Evolutionary conservation across 2,797 vertebrate species (phyloP).

Genomic region (Merluccius polli): DNA sequence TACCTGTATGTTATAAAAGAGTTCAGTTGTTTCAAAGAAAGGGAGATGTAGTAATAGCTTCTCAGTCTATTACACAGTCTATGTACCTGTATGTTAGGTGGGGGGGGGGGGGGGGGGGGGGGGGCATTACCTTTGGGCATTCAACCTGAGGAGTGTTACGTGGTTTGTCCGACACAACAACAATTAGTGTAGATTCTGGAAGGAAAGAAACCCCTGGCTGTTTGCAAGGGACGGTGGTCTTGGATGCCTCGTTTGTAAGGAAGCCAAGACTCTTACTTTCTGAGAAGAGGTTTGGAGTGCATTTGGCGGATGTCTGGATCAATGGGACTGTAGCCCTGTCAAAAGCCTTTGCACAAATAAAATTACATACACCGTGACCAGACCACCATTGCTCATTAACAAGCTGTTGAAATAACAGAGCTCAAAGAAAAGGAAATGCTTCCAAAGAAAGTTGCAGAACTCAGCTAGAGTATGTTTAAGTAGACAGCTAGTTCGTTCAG

Average conservation of each 20-base stretch:
- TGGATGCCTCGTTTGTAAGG: background rate
- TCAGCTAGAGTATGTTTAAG: background rate
- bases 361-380: background rate
- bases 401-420: background rate
- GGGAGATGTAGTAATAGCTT: too few relatives aligned
- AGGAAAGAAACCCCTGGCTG: background rate
- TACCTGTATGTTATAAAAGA: too few relatives aligned
- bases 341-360: background rate
- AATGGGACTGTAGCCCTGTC: conserved; percentile 11
- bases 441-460: background rate
- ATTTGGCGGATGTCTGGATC: background rate
- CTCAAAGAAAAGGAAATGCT: background rate
- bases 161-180: background rate
- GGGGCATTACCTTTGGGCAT: too few relatives aligned
- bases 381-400: background rate
- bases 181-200: background rate
- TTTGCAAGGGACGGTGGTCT: background rate
- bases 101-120: too few relatives aligned
- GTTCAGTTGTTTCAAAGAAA: too few relatives aligned
- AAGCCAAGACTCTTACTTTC: background rate
- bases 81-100: too few relatives aligned
- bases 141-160: too few relatives aligned
- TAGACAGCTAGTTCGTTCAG: conserved; percentile 8
- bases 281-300: background rate
- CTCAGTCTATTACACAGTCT: too few relatives aligned